Evolutionary conservation across 2,888 invertebrate species (phyloP).

Genomic region (Drosophila macrothrix): DNA sequence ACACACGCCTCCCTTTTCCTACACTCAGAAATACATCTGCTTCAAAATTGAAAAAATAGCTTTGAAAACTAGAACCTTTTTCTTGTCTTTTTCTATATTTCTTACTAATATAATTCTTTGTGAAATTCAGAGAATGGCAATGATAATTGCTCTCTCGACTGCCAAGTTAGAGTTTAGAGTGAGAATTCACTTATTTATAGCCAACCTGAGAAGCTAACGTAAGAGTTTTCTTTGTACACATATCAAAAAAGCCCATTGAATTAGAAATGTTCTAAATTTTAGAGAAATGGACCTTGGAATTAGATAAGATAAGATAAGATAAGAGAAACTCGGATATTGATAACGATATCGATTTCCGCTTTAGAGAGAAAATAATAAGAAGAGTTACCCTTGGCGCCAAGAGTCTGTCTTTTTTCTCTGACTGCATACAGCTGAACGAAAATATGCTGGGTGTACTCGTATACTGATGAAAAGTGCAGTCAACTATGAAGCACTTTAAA

Average conservation of each 20-base stretch:
- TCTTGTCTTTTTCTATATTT: neutral
- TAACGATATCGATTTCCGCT: accelerated
- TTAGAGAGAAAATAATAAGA: neutral
- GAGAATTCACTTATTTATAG: neutral
- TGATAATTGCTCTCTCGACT: neutral
- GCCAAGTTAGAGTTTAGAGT: neutral
- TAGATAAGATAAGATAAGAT: too few relatives aligned
- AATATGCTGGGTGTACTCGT: slow-evolving; percentile 8
- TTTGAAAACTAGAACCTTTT: neutral
- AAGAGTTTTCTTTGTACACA: too few relatives aligned
- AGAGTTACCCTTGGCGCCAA: neutral
- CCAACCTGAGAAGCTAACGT: neutral
- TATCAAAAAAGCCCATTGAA: neutral
- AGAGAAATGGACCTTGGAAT: neutral
- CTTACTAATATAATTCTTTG: neutral
- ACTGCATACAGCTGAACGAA: neutral
- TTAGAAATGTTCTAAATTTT: neutral
- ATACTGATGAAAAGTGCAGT: slow-evolving; percentile 29
- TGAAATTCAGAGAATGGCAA: neutral
- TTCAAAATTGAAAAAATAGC: neutral
- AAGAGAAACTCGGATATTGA: neutral
- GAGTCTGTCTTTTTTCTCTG: neutral
- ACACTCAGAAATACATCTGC: neutral
- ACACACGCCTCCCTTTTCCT: slow-evolving; percentile 6
- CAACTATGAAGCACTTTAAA: slow-evolving; percentile 32